A percentile compares a stretch with the other conserved stretches of the same genome.
These are phyloP conservation scores for Ifrita kowaldi DNA, from an alignment of 2,113 vertebrate genomes.

Conservation along the genomic window DNA sequence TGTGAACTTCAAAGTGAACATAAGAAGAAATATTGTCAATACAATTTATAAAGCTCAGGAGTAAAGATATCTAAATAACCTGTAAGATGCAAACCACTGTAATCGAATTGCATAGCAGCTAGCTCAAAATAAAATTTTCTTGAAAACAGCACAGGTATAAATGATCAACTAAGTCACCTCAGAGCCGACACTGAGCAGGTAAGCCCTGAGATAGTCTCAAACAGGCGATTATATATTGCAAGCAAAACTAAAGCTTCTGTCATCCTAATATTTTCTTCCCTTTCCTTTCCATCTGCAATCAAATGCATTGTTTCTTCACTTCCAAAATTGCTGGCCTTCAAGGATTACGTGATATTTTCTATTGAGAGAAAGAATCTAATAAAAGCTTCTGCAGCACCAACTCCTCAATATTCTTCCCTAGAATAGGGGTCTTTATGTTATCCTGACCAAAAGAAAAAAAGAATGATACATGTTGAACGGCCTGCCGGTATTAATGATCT, in stretches of 20 bases:
- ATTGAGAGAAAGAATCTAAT: background rate
- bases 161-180: background rate
- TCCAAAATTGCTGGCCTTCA: background rate
- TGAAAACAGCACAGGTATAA: background rate
- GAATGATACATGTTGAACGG: background rate
- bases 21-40: background rate
- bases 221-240: background rate
- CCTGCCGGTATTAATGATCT: background rate
- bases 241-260: background rate
- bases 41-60: background rate
- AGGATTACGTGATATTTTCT: background rate
- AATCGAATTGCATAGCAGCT: rapidly evolving
- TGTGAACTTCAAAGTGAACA: background rate
- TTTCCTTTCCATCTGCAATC: background rate
- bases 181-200: background rate
- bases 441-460: background rate
- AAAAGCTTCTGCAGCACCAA: background rate
- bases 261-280: background rate
- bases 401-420: background rate
- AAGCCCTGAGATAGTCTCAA: background rate
- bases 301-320: background rate
- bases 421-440: background rate
- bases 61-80: background rate
- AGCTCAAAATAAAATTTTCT: background rate
- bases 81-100: background rate